These are phyloP conservation scores for Lampropteryx suffumata DNA, from an alignment of 2,888 invertebrate genomes.

Conservation along the genomic window DNA sequence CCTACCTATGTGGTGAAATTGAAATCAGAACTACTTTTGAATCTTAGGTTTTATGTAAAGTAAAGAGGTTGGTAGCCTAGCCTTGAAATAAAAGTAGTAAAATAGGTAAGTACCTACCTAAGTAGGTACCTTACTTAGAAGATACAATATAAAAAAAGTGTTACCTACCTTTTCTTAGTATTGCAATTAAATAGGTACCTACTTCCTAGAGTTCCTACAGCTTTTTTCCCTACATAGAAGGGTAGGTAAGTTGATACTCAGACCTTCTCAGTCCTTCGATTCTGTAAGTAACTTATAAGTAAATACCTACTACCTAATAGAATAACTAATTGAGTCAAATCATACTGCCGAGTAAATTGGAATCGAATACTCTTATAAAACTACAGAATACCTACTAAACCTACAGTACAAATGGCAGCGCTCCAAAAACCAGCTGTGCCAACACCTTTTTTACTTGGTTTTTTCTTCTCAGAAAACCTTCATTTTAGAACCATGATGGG, in stretches of 20 bases:
- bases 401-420: slow-evolving; percentile 44
- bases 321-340: slow-evolving; percentile 19
- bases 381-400: slow-evolving; percentile 21
- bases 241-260: neutral
- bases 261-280: too few species aligned
- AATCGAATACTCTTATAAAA: slow-evolving; percentile 32
- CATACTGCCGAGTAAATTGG: slow-evolving; percentile 19
- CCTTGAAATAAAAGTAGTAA: neutral
- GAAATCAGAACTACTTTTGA: slow-evolving; percentile 20
- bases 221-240: too few species aligned
- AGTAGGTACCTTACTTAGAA: too few species aligned
- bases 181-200: neutral
- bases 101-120: too few species aligned
- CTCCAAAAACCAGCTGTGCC: slow-evolving; percentile 59
- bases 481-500: slow-evolving; percentile 41
- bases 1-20: slow-evolving; percentile 30
- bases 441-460: slow-evolving; percentile 53
- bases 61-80: too few species aligned
- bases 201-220: too few species aligned
- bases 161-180: too few species aligned
- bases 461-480: slow-evolving; percentile 48
- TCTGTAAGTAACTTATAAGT: neutral
- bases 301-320: slow-evolving; percentile 13
- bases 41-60: neutral
- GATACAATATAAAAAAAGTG: too few species aligned